These are phyloP conservation scores for Ranitomeya imitator DNA, from an alignment of 2,113 vertebrate genomes.

Conservation along the genomic window DNA sequence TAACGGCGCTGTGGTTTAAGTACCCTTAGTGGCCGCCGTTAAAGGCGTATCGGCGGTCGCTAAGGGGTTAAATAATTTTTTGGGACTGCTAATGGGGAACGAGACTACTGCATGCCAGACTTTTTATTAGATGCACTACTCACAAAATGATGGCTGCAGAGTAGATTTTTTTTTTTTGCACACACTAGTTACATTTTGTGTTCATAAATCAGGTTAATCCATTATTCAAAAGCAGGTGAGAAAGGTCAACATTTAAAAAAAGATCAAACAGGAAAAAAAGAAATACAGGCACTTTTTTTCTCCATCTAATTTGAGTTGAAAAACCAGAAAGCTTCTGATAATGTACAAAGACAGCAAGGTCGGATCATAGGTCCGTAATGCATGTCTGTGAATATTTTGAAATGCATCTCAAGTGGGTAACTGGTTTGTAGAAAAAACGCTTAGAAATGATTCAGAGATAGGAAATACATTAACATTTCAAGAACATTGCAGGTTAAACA, in stretches of 20 bases:
- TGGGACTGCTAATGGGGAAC: too few relatives aligned
- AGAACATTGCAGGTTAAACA: background rate
- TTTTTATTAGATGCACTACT: too few relatives aligned
- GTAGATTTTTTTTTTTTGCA: background rate
- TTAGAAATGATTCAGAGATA: background rate
- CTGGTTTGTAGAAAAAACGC: background rate
- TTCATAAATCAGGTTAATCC: background rate
- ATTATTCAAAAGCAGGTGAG: background rate
- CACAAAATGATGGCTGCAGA: too few relatives aligned
- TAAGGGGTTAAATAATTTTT: too few relatives aligned
- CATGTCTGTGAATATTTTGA: background rate
- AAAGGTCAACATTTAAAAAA: background rate
- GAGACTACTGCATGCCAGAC: too few relatives aligned
- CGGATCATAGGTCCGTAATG: background rate
- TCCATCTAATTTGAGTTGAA: background rate
- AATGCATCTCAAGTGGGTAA: constrained; percentile 3
- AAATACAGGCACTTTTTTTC: background rate
- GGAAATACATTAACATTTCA: background rate
- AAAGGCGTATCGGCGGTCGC: too few relatives aligned
- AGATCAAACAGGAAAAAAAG: background rate
- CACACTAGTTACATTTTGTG: background rate
- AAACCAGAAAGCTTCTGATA: background rate
- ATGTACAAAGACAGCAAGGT: constrained; percentile 5
- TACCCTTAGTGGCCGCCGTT: too few relatives aligned
- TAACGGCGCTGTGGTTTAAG: too few relatives aligned